These are phyloP conservation scores for Acleris laterana DNA, from an alignment of 2,888 invertebrate species.

Conservation along the genomic window DNA sequence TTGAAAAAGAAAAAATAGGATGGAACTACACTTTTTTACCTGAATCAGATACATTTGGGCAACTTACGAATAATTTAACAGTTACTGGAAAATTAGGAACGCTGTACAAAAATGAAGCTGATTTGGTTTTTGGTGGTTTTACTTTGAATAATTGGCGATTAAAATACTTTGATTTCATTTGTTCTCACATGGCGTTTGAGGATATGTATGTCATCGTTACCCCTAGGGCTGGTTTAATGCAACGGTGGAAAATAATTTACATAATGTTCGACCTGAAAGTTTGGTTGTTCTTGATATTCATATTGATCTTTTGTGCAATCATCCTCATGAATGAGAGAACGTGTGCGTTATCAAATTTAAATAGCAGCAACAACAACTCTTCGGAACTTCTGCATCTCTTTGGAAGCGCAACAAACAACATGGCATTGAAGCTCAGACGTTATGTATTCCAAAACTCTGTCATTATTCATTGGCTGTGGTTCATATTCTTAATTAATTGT, in stretches of 20 bases:
- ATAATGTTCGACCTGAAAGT: conserved; percentile 26
- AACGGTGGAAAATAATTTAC: conserved; percentile 35
- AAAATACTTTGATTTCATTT: conserved; percentile 32
- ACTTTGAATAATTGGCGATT: conserved; percentile 17
- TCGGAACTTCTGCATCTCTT: conserved; percentile 14
- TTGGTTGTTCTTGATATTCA: conserved; percentile 30
- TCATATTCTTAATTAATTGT: conserved; percentile 37
- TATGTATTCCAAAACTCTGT: conserved; percentile 11
- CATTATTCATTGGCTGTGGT: conserved; percentile 36
- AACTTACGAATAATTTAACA: conserved; percentile 24
- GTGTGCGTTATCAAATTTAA: not conserved
- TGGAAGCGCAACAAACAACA: conserved; percentile 19
- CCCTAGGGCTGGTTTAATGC: conserved; percentile 5
- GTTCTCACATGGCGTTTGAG: conserved; percentile 21
- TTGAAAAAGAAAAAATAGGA: conserved; percentile 23
- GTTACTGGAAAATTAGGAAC: conserved; percentile 23
- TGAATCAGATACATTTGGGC: conserved; percentile 23
- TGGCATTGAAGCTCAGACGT: not conserved
- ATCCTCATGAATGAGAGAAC: conserved; percentile 2
- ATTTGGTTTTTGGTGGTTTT: conserved; percentile 36
- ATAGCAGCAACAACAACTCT: not conserved
- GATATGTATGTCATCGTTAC: conserved; percentile 32
- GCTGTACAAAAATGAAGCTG: conserved; percentile 30
- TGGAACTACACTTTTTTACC: conserved; percentile 24
- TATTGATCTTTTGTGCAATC: conserved; percentile 17